A percentile compares a stretch with the other conserved stretches of the same genome.
phyloP scores from a whole-genome alignment of 2,797 vertebrate species.

The Remorina albescens region DNA sequence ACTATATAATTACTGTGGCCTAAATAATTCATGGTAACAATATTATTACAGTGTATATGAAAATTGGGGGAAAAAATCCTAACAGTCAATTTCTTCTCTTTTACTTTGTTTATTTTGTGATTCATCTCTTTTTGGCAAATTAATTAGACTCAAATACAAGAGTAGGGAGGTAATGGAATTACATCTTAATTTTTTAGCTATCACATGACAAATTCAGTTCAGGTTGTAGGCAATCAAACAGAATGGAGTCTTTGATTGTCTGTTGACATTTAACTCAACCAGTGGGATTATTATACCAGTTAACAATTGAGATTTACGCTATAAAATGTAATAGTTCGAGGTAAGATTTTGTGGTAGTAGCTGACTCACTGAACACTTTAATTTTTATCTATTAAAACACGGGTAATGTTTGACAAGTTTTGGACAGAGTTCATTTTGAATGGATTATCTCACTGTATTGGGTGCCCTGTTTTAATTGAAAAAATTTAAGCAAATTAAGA shows the following conservation, averaged over 20 bases:
- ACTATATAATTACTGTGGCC: too few relatives aligned
- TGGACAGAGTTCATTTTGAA: slow-evolving; percentile 14
- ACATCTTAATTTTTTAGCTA: too few relatives aligned
- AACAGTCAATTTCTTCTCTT: too few relatives aligned
- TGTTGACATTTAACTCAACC: slow-evolving; percentile 28
- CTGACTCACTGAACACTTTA: neutral
- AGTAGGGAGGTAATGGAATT: too few relatives aligned
- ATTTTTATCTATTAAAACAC: neutral
- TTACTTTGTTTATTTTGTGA: too few relatives aligned
- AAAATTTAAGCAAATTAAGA: slow-evolving; percentile 31
- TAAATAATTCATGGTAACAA: too few relatives aligned
- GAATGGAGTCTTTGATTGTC: neutral
- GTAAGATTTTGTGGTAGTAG: too few relatives aligned
- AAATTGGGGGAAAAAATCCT: too few relatives aligned
- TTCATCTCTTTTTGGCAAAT: too few relatives aligned
- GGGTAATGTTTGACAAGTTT: neutral
- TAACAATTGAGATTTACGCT: neutral
- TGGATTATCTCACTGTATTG: slow-evolving; percentile 19
- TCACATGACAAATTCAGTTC: neutral
- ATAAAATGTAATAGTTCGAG: too few relatives aligned
- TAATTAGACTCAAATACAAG: too few relatives aligned
- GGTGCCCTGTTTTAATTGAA: slow-evolving; percentile 34
- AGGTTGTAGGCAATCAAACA: neutral
- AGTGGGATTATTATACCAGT: slow-evolving; percentile 29
- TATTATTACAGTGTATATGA: too few relatives aligned